These are phyloP conservation scores for Embiotoca jacksoni DNA, from an alignment of 2,113 vertebrate species.

Conservation along the genomic window DNA sequence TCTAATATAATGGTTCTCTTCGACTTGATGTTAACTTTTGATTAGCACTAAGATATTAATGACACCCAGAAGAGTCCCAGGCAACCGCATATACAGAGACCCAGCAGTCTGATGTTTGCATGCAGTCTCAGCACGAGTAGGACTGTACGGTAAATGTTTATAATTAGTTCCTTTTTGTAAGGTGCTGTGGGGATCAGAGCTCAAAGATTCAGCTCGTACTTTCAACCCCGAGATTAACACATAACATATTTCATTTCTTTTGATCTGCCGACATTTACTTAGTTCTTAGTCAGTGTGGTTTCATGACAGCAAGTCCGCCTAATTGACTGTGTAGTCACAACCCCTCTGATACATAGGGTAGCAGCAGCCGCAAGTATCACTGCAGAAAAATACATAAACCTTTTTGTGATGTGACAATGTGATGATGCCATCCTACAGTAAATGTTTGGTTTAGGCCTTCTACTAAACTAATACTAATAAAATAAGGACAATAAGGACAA, in stretches of 20 bases:
- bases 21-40: constrained; percentile 4
- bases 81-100: neutral
- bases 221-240: neutral
- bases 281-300: neutral
- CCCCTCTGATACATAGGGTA: neutral
- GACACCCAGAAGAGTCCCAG: neutral
- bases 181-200: constrained; percentile 6
- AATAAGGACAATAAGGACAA: too few species aligned
- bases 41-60: constrained; percentile 22
- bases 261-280: constrained; percentile 22
- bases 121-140: neutral
- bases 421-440: too few species aligned
- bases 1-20: neutral
- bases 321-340: neutral
- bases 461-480: too few species aligned
- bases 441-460: neutral
- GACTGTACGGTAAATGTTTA: constrained; percentile 22
- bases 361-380: neutral
- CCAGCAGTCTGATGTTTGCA: neutral
- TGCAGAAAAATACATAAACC: too few species aligned
- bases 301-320: neutral
- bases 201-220: constrained; percentile 9
- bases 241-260: neutral
- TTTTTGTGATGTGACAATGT: too few species aligned
- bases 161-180: neutral